phyloP scores from a whole-genome alignment of 2,113 vertebrate genomes.

The Erythrocebus patas region DNA sequence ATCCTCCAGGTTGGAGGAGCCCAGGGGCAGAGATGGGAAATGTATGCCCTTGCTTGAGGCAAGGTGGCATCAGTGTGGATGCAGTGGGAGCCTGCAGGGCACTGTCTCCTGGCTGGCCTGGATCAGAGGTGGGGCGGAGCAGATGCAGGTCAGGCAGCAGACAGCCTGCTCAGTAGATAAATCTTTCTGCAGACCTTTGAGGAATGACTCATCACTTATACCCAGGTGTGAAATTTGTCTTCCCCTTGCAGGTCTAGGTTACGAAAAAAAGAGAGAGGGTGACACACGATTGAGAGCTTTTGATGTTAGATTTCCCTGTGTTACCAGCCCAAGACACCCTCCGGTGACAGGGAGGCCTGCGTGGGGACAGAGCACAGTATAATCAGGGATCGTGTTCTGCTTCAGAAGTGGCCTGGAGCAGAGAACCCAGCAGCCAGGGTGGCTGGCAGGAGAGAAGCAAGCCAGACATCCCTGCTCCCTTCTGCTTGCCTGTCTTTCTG shows the following conservation, averaged over 20 bases:
- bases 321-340: background rate
- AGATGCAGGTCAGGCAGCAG: background rate
- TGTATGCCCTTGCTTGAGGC: background rate
- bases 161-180: background rate
- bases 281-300: background rate
- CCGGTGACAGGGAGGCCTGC: fast-evolving
- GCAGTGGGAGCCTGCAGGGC: fast-evolving
- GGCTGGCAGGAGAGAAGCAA: too few species aligned
- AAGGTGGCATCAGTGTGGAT: fast-evolving
- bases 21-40: background rate
- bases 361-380: fast-evolving
- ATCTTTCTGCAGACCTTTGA: background rate
- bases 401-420: background rate
- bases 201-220: background rate
- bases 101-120: background rate
- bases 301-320: fast-evolving
- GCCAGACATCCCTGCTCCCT: fast-evolving
- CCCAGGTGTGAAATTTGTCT: background rate
- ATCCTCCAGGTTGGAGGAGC: too few species aligned
- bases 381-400: fast-evolving
- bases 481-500: background rate
- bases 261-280: background rate
- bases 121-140: background rate
- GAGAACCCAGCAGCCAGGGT: background rate
- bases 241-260: background rate